A percentile compares a stretch with the other conserved stretches of the same genome.
These are phyloP conservation scores for Xiphophorus maculatus DNA, from an alignment of 2,113 vertebrate genomes.

Conservation along the genomic window DNA sequence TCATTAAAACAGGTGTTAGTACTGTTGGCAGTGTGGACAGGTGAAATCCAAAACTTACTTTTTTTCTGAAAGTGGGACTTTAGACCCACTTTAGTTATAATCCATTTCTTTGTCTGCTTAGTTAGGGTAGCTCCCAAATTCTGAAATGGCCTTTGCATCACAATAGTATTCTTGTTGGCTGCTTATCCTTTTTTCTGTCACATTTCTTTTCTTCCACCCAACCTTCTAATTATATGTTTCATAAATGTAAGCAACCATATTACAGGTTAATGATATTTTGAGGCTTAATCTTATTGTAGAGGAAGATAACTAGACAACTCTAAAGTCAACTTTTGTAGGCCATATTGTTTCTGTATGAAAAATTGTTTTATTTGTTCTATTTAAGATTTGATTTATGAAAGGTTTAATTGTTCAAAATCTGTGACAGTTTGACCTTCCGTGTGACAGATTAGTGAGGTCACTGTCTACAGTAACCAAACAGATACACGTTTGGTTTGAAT, in stretches of 20 bases:
- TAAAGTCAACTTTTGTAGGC: neutral
- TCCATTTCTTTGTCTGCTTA: neutral
- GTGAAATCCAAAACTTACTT: neutral
- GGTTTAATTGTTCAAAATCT: neutral
- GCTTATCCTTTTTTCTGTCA: neutral
- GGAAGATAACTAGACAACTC: neutral
- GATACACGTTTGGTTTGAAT: slow-evolving; percentile 34
- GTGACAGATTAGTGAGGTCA: slow-evolving; percentile 5
- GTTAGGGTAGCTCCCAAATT: neutral
- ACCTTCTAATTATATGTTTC: neutral
- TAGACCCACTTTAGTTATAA: neutral
- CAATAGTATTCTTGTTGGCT: neutral
- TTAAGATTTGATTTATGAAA: no score
- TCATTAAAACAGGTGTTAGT: no score
- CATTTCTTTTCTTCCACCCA: neutral
- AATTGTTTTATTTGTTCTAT: no score
- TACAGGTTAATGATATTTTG: neutral
- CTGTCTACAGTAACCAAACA: slow-evolving; percentile 15
- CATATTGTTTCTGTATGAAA: no score
- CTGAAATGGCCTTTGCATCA: neutral
- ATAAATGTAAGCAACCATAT: neutral
- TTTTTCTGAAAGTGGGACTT: neutral
- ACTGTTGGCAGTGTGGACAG: neutral
- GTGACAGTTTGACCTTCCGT: neutral
- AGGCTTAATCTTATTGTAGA: neutral